Evolutionary conservation across 2,113 vertebrate genomes (phyloP), one percentile per base, ranked within the genome.

Genomic region (Actenoides lindsayi): DNA sequence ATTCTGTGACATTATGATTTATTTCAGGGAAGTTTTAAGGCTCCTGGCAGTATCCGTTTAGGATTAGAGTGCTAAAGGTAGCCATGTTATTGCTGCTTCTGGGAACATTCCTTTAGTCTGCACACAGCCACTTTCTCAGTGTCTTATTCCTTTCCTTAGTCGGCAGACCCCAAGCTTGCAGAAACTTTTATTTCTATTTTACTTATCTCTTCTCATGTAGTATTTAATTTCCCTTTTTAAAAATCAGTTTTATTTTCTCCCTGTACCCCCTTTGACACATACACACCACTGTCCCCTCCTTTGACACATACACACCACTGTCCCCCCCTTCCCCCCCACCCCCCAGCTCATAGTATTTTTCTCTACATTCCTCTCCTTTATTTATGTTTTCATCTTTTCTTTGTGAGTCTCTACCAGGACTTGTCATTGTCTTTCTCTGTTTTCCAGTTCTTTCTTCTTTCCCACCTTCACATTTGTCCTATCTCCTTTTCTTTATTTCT

Each of bases 91-190:
- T 63, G 20, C 57, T 42, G 57, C 21, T 63, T 33, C 84, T 70
- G 63, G 69, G 53, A 73, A 4, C 0, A 0, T 46, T 82, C 30
- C 10, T 56, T 63, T 41, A 64, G 7, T n/a, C 60, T 74, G 37
- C 31, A 19, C 9, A 23, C 24, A 7, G 6, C n/a, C 0, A 0
- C 3, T 56, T 57, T 54, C n/a, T 69, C 27, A 46, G 7, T 14
- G 16, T 48, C 35, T 70, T 77, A 41, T 67, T 92, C 23, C 27
- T 44, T 83, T 35, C 42, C 48, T 42, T 89, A 59, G 44, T 41
- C 33, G 51, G 30, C 11, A 80, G 48, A 85, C 10, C 2, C 16
- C 25, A 70, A 19, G 7, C 20, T 27, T 3, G 2, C 46, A 77
- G 5, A 82, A 80, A n/a, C 9, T n/a, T 60, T 41, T 33, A n/a